These are phyloP conservation scores for Pseudachorutes palmiensis DNA, from an alignment of 1,140 invertebrate genomes.

Conservation along the genomic window DNA sequence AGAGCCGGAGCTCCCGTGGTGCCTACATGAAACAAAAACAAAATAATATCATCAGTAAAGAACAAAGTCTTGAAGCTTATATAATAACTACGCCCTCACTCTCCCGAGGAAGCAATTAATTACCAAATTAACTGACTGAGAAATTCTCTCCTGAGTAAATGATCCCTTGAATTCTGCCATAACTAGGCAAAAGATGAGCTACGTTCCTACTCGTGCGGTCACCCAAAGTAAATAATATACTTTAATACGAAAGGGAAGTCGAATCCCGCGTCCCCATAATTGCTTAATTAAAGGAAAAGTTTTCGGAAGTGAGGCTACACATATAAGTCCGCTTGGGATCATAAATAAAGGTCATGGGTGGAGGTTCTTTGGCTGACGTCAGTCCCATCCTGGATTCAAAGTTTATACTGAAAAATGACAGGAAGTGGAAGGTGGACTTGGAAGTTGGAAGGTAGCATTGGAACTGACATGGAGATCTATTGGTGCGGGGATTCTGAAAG, in stretches of 20 bases:
- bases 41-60: slow-evolving; percentile 11
- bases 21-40: slow-evolving; percentile 18
- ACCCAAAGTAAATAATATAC: too few relatives aligned
- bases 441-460: neutral
- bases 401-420: neutral
- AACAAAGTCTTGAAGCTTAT: too few relatives aligned
- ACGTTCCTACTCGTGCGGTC: neutral
- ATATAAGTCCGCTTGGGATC: too few relatives aligned
- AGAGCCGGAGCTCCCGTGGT: slow-evolving; percentile 30
- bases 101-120: slow-evolving; percentile 9
- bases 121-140: slow-evolving; percentile 4
- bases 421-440: neutral
- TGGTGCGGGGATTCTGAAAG: neutral
- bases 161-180: neutral
- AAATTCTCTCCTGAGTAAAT: neutral
- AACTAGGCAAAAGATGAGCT: neutral
- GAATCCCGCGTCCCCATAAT: neutral
- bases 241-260: too few relatives aligned
- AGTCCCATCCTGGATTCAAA: neutral
- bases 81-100: too few relatives aligned
- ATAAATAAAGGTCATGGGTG: too few relatives aligned
- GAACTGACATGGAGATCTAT: neutral
- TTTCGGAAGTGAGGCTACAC: too few relatives aligned
- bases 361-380: neutral
- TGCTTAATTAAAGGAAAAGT: neutral